A percentile compares a stretch with the other conserved stretches of the same genome.
These are phyloP conservation scores for Dasyprocta punctata DNA, from an alignment of 2,113 vertebrate species.

Conservation along the genomic window DNA sequence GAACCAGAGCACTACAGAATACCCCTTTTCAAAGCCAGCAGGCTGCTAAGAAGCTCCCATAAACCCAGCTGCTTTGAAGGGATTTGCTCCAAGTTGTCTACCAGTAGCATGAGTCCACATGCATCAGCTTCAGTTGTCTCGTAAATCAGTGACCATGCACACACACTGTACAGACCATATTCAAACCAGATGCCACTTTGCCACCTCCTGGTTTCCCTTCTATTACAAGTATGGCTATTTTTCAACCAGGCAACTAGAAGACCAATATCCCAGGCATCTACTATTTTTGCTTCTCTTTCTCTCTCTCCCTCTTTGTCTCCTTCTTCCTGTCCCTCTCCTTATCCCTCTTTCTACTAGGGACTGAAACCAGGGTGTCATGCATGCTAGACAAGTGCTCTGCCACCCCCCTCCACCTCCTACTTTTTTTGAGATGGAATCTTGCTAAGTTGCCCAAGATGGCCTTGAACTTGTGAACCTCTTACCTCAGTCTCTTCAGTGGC, in stretches of 20 bases:
- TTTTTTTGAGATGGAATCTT: neutral
- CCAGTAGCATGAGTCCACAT: neutral
- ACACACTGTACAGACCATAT: neutral
- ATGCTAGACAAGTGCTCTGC: neutral
- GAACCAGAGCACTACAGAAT: neutral
- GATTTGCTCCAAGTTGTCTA: neutral
- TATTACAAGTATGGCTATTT: neutral
- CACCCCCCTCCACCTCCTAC: neutral
- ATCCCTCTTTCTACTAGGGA: neutral
- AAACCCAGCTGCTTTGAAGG: conserved; percentile 9
- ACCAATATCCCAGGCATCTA: neutral
- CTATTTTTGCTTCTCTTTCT: neutral
- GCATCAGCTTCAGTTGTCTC: neutral
- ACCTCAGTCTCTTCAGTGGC: neutral
- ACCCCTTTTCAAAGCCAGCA: conserved; percentile 37
- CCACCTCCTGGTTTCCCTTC: neutral
- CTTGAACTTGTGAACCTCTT: neutral
- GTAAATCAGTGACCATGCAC: neutral
- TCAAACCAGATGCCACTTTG: neutral
- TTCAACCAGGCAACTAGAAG: conserved; percentile 21
- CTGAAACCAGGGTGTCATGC: neutral
- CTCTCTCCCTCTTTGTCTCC: neutral
- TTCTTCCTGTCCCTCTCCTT: too few species aligned
- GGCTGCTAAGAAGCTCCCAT: neutral
- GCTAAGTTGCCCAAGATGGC: neutral